Conservation (phyloP, 2,113 vertebrate species). For the Castor canadensis region DNA sequence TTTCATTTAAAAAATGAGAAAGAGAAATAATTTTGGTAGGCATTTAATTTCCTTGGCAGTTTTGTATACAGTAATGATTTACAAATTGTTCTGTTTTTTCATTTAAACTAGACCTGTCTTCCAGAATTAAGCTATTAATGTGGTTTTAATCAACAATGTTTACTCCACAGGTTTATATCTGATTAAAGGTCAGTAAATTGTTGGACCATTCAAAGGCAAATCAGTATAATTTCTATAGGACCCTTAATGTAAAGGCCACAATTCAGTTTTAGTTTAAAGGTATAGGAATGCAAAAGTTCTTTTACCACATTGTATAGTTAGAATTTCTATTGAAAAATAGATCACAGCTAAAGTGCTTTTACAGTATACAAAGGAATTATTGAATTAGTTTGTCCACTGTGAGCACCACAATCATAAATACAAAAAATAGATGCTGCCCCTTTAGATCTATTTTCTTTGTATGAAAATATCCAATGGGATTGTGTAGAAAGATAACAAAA, state of each 20-base stretch:
- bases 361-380: not conserved
- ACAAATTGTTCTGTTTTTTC: slow-evolving; percentile 45
- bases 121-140: slow-evolving; percentile 67
- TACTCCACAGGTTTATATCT: slow-evolving; percentile 66
- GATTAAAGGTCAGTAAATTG: slow-evolving; percentile 72
- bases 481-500: not conserved
- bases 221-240: slow-evolving; percentile 45
- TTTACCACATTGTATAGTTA: slow-evolving; percentile 4
- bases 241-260: not conserved
- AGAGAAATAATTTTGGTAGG: not conserved
- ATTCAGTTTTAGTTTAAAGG: slow-evolving; percentile 42
- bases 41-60: slow-evolving; percentile 43
- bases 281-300: not conserved
- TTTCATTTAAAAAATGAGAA: not conserved
- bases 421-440: not conserved
- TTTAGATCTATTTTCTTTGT: not conserved
- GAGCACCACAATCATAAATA: not conserved
- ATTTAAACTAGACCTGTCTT: slow-evolving; percentile 61
- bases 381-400: not conserved
- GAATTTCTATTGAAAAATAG: not conserved
- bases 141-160: slow-evolving; percentile 67
- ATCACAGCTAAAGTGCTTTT: not conserved
- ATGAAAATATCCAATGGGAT: not conserved
- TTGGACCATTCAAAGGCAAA: slow-evolving; percentile 58
- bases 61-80: slow-evolving; percentile 52